A percentile compares a stretch with the other conserved stretches of the same genome.
Evolutionary conservation across 53 echinoderm and acorn worm genomes (phyloP).

Genomic region (Hippasteria phrygiana): DNA sequence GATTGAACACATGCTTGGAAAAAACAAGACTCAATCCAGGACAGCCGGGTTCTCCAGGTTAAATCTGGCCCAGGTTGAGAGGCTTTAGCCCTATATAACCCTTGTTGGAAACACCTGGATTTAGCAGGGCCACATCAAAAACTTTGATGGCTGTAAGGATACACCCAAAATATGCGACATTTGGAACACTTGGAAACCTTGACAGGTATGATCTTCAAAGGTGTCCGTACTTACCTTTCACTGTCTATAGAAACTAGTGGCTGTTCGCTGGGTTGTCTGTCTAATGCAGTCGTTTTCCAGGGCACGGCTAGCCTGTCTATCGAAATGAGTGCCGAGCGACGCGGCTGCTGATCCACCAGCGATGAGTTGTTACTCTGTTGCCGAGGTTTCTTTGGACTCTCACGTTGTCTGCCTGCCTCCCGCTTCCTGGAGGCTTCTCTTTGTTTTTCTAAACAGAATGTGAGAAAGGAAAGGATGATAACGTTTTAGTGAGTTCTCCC

Average conservation of each 20-base stretch:
- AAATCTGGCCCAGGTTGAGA: too few species aligned
- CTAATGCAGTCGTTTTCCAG: slow-evolving; percentile 88
- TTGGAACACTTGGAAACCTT: too few species aligned
- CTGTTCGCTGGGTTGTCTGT: slow-evolving; percentile 92
- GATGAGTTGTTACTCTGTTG: slow-evolving; percentile 59
- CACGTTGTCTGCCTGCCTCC: slow-evolving; percentile 53
- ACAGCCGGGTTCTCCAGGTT: too few species aligned
- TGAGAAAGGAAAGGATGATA: background rate
- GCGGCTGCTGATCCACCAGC: slow-evolving; percentile 78
- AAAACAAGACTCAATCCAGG: too few species aligned
- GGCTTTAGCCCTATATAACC: too few species aligned
- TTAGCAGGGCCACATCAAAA: too few species aligned
- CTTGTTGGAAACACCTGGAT: too few species aligned
- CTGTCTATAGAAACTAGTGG: slow-evolving; percentile 97
- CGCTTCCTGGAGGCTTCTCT: slow-evolving; percentile 89
- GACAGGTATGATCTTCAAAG: too few species aligned
- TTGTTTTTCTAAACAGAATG: slow-evolving; percentile 81
- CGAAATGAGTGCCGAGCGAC: slow-evolving; percentile 84
- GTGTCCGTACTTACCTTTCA: slow-evolving; percentile 82
- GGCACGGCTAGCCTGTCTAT: slow-evolving; percentile 96
- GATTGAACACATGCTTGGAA: too few species aligned
- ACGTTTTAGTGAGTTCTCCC: background rate
- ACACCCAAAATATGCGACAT: too few species aligned
- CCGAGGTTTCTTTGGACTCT: slow-evolving; percentile 58
- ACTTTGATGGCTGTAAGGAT: too few species aligned